Evolutionary conservation across 2,113 vertebrate genomes (phyloP), one percentile per base, ranked within the genome.

Genomic region (Tragulus kanchil): DNA sequence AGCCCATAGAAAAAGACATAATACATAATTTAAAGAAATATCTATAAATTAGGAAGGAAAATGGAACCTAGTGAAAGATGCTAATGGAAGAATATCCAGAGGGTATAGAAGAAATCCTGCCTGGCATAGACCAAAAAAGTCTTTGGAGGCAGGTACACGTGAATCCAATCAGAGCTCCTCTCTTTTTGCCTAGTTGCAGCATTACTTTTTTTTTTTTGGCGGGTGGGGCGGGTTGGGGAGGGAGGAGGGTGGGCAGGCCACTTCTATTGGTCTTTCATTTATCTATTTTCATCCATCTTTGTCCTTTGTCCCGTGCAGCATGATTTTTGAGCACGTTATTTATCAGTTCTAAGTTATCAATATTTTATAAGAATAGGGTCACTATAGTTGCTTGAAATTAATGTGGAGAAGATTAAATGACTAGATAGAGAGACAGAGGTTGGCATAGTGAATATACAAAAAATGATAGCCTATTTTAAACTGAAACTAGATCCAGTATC

Each of bases 351-450:
- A 15, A 81, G 50, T 12, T 67, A 16, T 45, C 14, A 26, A 50
- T 96, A 11, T 90, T 95, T 84, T 75, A 65, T 10, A 89, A 96
- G 93, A 94, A 52, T n/a, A 14, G 1, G 5, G 65, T 79, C 45
- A 10, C 10, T 78, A 1, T 62, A 71, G 61, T 90, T 95, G 8
- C 1, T 15, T 79, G 1, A 19, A 78, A 90, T 86, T 77, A 64
- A 96, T n/a, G 6, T 89, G 19, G 5, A 23, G 26, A 82, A 93
- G 19, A 56, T 83, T 48, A 77, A 94, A 69, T 89, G 65, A 21
- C 2, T 64, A 58, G 31, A 50, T 13, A 58, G 28, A 21, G 1
- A 31, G 56, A 45, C 7, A 28, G 10, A 58, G 17, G 31, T 81
- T 81, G 61, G 16, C 3, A n/a, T 25, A 93, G 23, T 56, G 21